Evolutionary conservation across 2,113 vertebrate species (phyloP).

Genomic region (Pholis gunnellus): DNA sequence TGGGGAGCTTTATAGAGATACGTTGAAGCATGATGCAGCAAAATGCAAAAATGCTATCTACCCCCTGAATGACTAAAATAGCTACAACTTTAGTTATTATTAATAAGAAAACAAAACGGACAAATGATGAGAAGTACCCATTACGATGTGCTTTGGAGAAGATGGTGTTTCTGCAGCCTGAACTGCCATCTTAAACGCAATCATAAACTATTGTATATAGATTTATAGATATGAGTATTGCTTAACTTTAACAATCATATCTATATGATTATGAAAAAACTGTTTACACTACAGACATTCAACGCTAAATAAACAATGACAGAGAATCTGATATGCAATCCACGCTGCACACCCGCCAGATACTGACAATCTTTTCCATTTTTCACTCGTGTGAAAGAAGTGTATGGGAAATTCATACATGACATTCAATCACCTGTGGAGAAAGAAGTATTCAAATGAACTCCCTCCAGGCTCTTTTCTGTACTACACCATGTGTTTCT

Average conservation of each 20-base stretch:
- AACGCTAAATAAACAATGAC: constrained; percentile 35
- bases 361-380: constrained; percentile 31
- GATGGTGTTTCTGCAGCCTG: constrained; percentile 1
- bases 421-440: constrained; percentile 62
- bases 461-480: neutral
- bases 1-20: neutral
- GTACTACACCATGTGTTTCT: neutral
- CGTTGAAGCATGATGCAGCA: constrained; percentile 19
- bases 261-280: constrained; percentile 42
- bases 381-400: constrained; percentile 3
- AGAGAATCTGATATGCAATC: constrained; percentile 32
- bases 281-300: constrained; percentile 51
- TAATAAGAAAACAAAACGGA: constrained; percentile 9
- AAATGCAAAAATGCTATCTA: neutral
- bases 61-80: constrained; percentile 13
- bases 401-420: constrained; percentile 28
- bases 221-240: constrained; percentile 66
- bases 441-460: constrained; percentile 14
- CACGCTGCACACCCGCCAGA: constrained; percentile 21
- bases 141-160: constrained; percentile 6
- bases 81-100: neutral
- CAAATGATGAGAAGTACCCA: neutral
- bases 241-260: constrained; percentile 71
- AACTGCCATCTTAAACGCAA: constrained; percentile 29
- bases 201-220: constrained; percentile 25